Conservation (phyloP, 2,113 vertebrate species). For the Australoheros scitulus region DNA sequence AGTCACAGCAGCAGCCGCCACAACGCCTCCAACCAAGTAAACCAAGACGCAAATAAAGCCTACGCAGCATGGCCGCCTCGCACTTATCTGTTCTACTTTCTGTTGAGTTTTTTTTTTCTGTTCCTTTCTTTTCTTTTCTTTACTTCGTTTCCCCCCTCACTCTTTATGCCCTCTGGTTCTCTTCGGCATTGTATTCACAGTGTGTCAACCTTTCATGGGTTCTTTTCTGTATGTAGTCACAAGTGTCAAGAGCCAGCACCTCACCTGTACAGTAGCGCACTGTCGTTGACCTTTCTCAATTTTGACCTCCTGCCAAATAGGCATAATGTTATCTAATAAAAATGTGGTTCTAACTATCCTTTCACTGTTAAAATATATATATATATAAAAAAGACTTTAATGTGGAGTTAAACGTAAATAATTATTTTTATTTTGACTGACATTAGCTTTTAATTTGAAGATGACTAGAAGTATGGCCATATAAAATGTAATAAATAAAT, state of each 20-base stretch:
- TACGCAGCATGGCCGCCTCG: constrained; percentile 96
- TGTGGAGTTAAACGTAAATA: neutral
- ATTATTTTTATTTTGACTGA: neutral
- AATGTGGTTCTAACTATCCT: neutral
- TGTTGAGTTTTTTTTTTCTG: constrained; percentile 61
- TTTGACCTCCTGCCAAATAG: constrained; percentile 31
- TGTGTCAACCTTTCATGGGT: constrained; percentile 76
- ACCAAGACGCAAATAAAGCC: constrained; percentile 97
- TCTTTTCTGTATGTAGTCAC: constrained; percentile 80
- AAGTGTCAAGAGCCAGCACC: constrained; percentile 75
- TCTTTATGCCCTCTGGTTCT: constrained; percentile 48
- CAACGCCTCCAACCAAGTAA: constrained; percentile 99
- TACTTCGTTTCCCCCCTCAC: constrained; percentile 48
- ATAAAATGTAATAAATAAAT: neutral
- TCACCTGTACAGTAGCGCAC: constrained; percentile 68
- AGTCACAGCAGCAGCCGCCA: constrained; percentile 85
- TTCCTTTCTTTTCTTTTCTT: constrained; percentile 52
- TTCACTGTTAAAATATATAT: neutral
- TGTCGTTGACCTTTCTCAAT: constrained; percentile 3
- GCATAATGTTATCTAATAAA: neutral
- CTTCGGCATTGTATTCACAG: constrained; percentile 69
- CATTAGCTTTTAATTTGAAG: neutral
- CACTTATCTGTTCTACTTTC: constrained; percentile 91
- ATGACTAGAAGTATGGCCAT: neutral
- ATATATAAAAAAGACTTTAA: neutral